Conservation (phyloP, 2,888 invertebrate species). For the Drosophila putrida region DNA sequence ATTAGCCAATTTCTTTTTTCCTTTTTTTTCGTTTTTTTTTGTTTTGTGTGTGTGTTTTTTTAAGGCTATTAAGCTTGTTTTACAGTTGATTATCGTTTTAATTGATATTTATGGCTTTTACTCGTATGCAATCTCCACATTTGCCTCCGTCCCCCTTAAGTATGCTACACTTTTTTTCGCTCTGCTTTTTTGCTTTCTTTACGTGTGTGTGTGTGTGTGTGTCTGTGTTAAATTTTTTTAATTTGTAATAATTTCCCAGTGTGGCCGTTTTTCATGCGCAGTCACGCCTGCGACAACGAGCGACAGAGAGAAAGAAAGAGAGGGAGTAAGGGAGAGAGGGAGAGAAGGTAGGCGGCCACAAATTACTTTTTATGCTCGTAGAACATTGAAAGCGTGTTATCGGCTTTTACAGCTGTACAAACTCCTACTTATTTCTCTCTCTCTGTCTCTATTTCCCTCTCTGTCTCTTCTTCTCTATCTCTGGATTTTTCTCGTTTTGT, state of each 20-base stretch:
- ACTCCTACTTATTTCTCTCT: conserved; percentile 24
- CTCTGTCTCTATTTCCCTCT: neutral
- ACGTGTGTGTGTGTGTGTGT: neutral
- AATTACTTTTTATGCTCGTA: conserved; percentile 71
- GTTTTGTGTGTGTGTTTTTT: conserved; percentile 4
- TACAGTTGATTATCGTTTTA: conserved; percentile 68
- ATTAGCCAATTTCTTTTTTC: conserved; percentile 41
- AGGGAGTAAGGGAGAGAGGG: neutral
- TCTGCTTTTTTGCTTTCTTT: conserved; percentile 1
- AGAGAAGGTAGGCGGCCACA: conserved; percentile 46
- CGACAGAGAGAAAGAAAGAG: neutral
- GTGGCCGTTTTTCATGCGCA: conserved; percentile 42
- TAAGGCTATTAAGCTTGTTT: conserved; percentile 55
- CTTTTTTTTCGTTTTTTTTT: neutral
- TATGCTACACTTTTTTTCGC: conserved; percentile 57
- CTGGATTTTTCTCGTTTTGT: conserved; percentile 1
- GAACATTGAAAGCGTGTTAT: conserved; percentile 69
- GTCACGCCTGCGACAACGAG: conserved; percentile 45
- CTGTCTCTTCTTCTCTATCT: neutral
- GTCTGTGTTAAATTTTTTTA: conserved; percentile 26
- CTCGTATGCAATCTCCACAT: conserved; percentile 8
- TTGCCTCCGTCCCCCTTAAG: conserved; percentile 42
- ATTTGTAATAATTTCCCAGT: conserved; percentile 67
- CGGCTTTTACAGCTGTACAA: conserved; percentile 65
- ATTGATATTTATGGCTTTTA: conserved; percentile 69